Conservation (phyloP, 2,113 vertebrate genomes). For the Hucho hucho region DNA sequence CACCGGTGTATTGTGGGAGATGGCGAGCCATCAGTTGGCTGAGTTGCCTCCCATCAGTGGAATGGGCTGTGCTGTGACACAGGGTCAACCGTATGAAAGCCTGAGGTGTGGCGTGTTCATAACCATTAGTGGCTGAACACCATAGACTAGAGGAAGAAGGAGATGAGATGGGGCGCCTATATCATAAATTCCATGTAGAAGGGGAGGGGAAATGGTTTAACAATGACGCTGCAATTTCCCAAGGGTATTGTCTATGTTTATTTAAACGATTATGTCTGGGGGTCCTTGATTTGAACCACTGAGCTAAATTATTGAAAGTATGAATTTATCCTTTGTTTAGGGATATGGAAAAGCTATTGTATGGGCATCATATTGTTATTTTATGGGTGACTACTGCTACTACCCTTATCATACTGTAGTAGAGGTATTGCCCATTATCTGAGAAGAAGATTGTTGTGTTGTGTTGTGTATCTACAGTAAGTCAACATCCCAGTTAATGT, state of each 20-base stretch:
- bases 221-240: conserved; percentile 42
- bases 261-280: not conserved
- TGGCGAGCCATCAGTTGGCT: not conserved
- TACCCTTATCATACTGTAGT: too few relatives aligned
- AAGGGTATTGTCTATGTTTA: conserved; percentile 22
- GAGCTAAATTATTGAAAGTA: not conserved
- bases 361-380: too few relatives aligned
- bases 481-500: too few relatives aligned
- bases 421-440: too few relatives aligned
- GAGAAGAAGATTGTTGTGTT: too few relatives aligned
- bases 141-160: not conserved
- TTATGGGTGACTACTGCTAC: too few relatives aligned
- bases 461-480: too few relatives aligned
- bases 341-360: too few relatives aligned
- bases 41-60: not conserved
- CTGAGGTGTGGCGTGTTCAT: conserved; percentile 23
- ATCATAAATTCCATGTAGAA: conserved; percentile 25
- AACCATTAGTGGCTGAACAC: not conserved
- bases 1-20: conserved; percentile 3
- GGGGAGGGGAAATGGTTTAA: conserved; percentile 41
- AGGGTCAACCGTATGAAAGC: conserved; percentile 3
- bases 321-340: too few relatives aligned
- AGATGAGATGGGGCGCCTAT: conserved; percentile 22
- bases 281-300: conserved; percentile 2
- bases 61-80: not conserved